phyloP scores from a whole-genome alignment of 2,797 vertebrate species.

The Phoeniculus purpureus region DNA sequence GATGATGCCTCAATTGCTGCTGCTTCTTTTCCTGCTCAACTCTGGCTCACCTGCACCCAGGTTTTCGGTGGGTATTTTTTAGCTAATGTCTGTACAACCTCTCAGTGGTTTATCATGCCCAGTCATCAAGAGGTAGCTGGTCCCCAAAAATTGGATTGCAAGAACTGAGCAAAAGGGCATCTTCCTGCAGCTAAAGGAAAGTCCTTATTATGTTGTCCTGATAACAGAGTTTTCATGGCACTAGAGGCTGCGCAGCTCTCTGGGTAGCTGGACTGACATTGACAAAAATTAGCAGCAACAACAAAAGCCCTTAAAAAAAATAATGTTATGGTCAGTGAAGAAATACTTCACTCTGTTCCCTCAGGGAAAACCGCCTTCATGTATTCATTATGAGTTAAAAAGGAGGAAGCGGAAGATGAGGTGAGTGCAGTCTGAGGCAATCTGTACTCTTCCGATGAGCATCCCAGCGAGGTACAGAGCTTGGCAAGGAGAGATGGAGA shows the following conservation, averaged over 20 bases:
- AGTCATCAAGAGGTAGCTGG: not conserved
- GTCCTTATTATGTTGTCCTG: not conserved
- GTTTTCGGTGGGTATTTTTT: conserved; percentile 75
- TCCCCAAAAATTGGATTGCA: not conserved
- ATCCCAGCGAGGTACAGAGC: not conserved
- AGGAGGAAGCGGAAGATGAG: not conserved
- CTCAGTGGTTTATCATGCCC: not conserved
- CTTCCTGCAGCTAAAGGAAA: not conserved
- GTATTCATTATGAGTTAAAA: not conserved
- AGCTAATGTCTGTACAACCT: not conserved
- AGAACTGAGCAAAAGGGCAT: not conserved
- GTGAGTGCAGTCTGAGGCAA: not conserved
- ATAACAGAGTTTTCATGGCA: not conserved
- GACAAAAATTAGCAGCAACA: not conserved
- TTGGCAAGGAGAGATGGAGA: not conserved
- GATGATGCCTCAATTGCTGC: conserved; percentile 47
- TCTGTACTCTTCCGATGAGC: not conserved
- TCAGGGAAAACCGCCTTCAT: not conserved
- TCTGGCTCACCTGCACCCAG: conserved; percentile 66
- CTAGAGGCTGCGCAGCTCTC: not conserved
- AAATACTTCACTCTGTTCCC: not conserved
- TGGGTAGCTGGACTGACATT: not conserved
- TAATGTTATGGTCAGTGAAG: not conserved
- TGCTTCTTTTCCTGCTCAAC: conserved; percentile 75
- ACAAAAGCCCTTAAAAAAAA: not conserved